A percentile compares a stretch with the other conserved stretches of the same genome.
These are phyloP conservation scores for Hoplostethus mediterraneus DNA, from an alignment of 2,797 vertebrate genomes.

Conservation along the genomic window DNA sequence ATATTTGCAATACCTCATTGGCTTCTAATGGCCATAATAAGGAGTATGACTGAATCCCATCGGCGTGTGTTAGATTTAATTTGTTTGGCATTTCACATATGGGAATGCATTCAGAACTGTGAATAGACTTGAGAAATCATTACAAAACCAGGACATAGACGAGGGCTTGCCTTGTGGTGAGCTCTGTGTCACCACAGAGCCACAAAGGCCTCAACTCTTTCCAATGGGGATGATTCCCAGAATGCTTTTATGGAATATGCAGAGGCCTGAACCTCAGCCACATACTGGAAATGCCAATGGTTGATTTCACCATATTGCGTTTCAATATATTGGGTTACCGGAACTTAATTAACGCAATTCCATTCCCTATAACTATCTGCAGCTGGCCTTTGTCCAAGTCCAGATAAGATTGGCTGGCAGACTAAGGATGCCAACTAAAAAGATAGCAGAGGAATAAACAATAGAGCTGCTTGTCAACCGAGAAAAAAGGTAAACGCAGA, in stretches of 20 bases:
- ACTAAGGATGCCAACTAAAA: conserved; percentile 59
- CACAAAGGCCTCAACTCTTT: conserved; percentile 71
- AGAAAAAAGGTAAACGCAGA: conserved; percentile 48
- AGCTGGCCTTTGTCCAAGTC: conserved; percentile 74
- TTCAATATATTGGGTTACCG: conserved; percentile 80
- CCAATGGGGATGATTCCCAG: conserved; percentile 67
- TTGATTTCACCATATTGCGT: conserved; percentile 79
- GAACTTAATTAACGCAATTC: conserved; percentile 81
- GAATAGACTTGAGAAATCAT: conserved; percentile 78
- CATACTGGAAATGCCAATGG: conserved; percentile 78
- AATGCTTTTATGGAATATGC: conserved; percentile 76
- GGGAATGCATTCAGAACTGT: conserved; percentile 81
- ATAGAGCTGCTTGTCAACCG: conserved; percentile 66
- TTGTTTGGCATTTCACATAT: conserved; percentile 87
- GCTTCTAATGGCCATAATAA: conserved; percentile 85
- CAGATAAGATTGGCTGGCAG: conserved; percentile 71
- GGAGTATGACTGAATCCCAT: conserved; percentile 84
- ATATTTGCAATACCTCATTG: conserved; percentile 88
- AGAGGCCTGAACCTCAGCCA: conserved; percentile 56
- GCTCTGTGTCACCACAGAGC: conserved; percentile 67
- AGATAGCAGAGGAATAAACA: conserved; percentile 69
- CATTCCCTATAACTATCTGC: conserved; percentile 77
- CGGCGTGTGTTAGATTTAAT: conserved; percentile 83
- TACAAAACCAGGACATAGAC: conserved; percentile 74
- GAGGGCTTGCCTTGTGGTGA: conserved; percentile 71